Percentiles rank a stretch among this genome's conserved stretches.
Conservation (phyloP, 2,797 vertebrate species). For the Crax fasciolata region DNA sequence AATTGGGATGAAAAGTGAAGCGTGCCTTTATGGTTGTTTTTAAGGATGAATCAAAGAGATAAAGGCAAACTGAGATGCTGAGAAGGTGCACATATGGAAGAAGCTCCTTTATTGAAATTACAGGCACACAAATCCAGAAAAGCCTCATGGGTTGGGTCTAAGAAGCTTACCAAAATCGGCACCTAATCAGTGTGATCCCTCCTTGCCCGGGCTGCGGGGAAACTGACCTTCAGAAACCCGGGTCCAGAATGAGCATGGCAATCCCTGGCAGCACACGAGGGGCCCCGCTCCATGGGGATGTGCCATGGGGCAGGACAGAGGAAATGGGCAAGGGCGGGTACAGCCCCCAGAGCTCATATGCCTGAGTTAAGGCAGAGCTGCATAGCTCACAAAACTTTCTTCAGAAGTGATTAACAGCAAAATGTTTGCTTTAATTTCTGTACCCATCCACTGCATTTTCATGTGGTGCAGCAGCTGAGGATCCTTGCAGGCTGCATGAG, state of each 20-base stretch:
- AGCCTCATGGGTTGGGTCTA: constrained; percentile 31
- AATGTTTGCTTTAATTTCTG: neutral
- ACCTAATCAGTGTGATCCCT: constrained; percentile 65
- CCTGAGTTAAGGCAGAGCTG: neutral
- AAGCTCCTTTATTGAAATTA: constrained; percentile 72
- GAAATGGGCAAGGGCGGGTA: neutral
- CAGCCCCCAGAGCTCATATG: neutral
- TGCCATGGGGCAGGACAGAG: neutral
- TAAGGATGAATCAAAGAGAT: constrained; percentile 4
- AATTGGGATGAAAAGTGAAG: neutral
- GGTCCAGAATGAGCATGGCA: neutral
- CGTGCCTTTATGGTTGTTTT: neutral
- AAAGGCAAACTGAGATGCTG: neutral
- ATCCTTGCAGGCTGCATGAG: neutral
- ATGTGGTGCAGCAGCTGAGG: neutral
- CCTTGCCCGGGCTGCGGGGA: constrained; percentile 9
- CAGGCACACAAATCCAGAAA: constrained; percentile 69
- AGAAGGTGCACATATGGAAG: constrained; percentile 69
- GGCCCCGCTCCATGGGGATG: rapidly evolving
- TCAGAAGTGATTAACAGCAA: neutral
- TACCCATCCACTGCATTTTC: rapidly evolving
- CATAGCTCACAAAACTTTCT: neutral
- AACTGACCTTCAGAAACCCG: constrained; percentile 51
- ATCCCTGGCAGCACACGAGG: neutral
- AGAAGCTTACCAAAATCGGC: constrained; percentile 42